Evolutionary conservation across 2,113 vertebrate species (phyloP).

Genomic region (Pseudorasbora parva): DNA sequence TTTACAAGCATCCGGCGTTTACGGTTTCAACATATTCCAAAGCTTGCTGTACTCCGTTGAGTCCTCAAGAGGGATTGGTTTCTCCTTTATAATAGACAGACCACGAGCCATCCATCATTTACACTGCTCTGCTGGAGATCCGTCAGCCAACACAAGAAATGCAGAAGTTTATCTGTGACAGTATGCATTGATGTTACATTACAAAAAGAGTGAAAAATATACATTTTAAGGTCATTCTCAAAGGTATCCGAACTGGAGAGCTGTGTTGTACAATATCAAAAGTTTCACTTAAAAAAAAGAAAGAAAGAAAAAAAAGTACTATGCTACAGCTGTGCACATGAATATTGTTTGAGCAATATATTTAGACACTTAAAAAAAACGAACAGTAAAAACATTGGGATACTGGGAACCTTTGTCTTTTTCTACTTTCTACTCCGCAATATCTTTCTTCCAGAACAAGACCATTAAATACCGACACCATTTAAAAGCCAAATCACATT

Average conservation of each 20-base stretch:
- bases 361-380: constrained; percentile 56
- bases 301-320: constrained; percentile 43
- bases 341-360: constrained; percentile 49
- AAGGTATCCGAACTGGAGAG: constrained; percentile 39
- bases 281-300: constrained; percentile 51
- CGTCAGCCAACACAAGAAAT: constrained; percentile 4
- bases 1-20: background rate
- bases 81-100: constrained; percentile 1
- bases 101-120: background rate
- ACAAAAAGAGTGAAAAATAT: constrained; percentile 48
- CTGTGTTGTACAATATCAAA: constrained; percentile 46
- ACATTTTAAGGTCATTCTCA: constrained; percentile 33
- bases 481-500: constrained; percentile 1
- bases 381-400: constrained; percentile 38
- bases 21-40: background rate
- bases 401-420: background rate
- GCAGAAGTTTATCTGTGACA: constrained; percentile 31
- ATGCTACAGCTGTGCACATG: constrained; percentile 59
- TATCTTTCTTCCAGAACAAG: background rate
- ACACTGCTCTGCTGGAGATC: background rate
- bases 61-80: constrained; percentile 1
- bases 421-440: constrained; percentile 26
- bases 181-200: constrained; percentile 46
- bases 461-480: background rate
- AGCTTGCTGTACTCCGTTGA: background rate